Evolutionary conservation across 1,140 invertebrate genomes (phyloP).

Genomic region (Pseudomyrmex gracilis): DNA sequence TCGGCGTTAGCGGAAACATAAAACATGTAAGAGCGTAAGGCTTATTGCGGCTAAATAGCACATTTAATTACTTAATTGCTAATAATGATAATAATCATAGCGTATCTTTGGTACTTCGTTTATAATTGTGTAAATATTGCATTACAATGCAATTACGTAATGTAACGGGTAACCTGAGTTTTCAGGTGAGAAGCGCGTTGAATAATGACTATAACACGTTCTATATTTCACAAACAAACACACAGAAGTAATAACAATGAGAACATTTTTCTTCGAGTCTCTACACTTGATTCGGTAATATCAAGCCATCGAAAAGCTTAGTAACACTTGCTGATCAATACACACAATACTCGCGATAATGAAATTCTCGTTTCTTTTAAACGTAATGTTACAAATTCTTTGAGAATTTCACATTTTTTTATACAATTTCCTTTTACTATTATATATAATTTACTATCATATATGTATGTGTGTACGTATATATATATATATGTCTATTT

Average conservation of each 20-base stretch:
- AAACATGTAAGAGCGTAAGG: background rate
- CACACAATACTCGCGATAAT: conserved; percentile 7
- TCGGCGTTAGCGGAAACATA: background rate
- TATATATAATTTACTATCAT: conserved; percentile 28
- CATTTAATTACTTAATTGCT: background rate
- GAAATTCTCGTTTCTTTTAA: conserved; percentile 36
- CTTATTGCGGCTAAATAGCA: background rate
- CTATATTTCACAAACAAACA: conserved; percentile 36
- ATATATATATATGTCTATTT: conserved; percentile 62
- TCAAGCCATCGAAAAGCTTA: conserved; percentile 58
- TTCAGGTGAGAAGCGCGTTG: background rate
- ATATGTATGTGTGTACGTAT: conserved; percentile 3
- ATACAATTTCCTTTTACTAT: background rate
- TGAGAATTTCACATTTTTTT: conserved; percentile 42
- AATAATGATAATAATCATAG: background rate
- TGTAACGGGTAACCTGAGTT: too few relatives aligned
- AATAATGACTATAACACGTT: conserved; percentile 23
- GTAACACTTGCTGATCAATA: conserved; percentile 54
- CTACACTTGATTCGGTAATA: conserved; percentile 43
- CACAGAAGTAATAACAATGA: conserved; percentile 44
- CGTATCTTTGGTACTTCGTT: background rate
- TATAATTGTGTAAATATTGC: too few relatives aligned
- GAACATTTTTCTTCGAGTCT: conserved; percentile 4
- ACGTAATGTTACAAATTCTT: background rate
- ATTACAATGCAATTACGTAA: background rate